These are phyloP conservation scores for Ammospiza maritima DNA, from an alignment of 2,797 vertebrate genomes.

Conservation along the genomic window DNA sequence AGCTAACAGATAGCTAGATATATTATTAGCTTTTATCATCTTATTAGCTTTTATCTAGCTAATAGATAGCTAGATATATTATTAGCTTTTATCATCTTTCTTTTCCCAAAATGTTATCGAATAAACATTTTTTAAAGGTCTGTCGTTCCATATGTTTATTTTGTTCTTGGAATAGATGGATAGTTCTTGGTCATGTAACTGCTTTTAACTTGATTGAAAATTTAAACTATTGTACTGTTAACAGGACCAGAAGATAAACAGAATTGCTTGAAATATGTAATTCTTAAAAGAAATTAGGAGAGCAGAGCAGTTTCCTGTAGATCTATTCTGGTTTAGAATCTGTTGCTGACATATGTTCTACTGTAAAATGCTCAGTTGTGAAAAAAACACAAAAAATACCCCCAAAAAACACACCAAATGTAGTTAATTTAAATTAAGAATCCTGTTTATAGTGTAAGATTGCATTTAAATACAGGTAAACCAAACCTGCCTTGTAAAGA, in stretches of 20 bases:
- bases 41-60: too few relatives aligned
- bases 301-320: background rate
- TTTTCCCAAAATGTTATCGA: background rate
- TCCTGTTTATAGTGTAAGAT: background rate
- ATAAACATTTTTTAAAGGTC: background rate
- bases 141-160: background rate
- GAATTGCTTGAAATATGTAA: background rate
- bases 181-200: background rate
- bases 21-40: too few relatives aligned
- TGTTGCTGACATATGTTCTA: background rate
- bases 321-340: background rate
- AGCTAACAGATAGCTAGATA: too few relatives aligned
- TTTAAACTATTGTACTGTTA: background rate
- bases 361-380: background rate
- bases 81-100: background rate
- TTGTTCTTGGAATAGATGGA: background rate
- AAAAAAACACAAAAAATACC: background rate
- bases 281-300: background rate
- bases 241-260: background rate
- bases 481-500: background rate
- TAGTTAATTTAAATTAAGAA: background rate
- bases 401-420: background rate
- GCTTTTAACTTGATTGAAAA: background rate
- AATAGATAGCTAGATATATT: too few relatives aligned
- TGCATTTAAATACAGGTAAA: background rate